Evolutionary conservation across 2,113 vertebrate species (phyloP), one percentile per base, ranked within the genome.

Genomic region (Neodon shergylaensis): DNA sequence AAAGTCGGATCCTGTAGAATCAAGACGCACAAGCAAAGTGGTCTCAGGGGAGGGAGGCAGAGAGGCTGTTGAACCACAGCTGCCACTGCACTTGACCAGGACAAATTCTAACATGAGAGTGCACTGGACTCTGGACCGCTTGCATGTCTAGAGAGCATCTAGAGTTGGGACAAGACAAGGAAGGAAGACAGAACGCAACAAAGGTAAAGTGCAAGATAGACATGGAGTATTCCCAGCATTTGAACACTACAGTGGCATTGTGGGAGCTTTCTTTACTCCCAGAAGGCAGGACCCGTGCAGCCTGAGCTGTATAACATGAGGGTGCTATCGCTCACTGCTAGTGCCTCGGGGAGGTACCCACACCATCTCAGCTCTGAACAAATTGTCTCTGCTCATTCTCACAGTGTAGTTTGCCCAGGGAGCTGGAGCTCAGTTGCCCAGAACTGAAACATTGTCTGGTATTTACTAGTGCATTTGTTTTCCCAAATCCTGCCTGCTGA

Each of bases 331-430:
- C 5, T 2, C 3, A 4, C 22, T 19, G 61, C 31, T 44, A 21
- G 16, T 10, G 7, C 44, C 74, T 42, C 3, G 0, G 2, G 0
- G 0, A 10, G 31, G 79, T 24, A 1, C 47, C 26, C 14, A 3
- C 16, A 21, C 7, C 5, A 24, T 19, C 52, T 54, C n/a, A 14
- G 3, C 12, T 24, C 77, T 5, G 22, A 8, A 0, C 7, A 0
- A 31, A 36, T 24, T 1, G 8, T 22, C 47, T 36, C 66, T 24
- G 24, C 3, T 1, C 42, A n/a, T 24, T 0, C 9, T 0, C 49
- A 44, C 7, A 21, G 17, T 44, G 24, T 22, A 2, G 3, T 74
- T 90, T 90, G 39, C 73, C 33, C 7, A 17, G 42, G 19, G 10
- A 61, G 19, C 58, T n/a, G 21, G 31, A 79, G 44, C n/a, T n/a